Conservation (phyloP, 2,797 vertebrate species). For the Nannoperca obscura region DNA sequence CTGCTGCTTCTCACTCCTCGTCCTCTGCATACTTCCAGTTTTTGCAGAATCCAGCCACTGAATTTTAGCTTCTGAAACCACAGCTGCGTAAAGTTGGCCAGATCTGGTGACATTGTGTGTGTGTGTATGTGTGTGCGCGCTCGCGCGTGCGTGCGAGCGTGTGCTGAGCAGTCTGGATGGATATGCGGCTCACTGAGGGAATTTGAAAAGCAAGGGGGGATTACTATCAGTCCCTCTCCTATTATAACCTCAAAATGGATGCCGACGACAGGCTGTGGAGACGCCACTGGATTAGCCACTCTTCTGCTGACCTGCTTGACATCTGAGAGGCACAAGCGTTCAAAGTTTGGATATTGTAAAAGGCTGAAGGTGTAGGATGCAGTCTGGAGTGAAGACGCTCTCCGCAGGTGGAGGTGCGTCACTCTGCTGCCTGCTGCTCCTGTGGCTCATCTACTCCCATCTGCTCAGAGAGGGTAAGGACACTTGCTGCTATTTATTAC, state of each 20-base stretch:
- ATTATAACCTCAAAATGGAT: conserved; percentile 82
- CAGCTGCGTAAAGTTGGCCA: conserved; percentile 77
- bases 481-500: conserved; percentile 50
- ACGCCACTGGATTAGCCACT: conserved; percentile 74
- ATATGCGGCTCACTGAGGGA: conserved; percentile 67
- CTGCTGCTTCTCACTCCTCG: conserved; percentile 40
- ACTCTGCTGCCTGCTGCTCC: conserved; percentile 89
- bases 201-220: conserved; percentile 69
- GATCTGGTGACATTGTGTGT: conserved; percentile 61
- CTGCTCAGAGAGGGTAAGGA: conserved; percentile 89
- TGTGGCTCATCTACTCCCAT: conserved; percentile 90
- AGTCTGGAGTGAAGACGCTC: conserved; percentile 87
- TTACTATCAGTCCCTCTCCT: conserved; percentile 69
- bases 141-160: conserved; percentile 11
- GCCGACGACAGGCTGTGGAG: conserved; percentile 78
- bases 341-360: conserved; percentile 78
- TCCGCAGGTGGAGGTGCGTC: conserved; percentile 89
- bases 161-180: conserved; percentile 59
- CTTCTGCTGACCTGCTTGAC: conserved; percentile 60
- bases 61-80: conserved; percentile 37
- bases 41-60: conserved; percentile 28
- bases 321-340: conserved; percentile 63
- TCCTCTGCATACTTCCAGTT: conserved; percentile 41
- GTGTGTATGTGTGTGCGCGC: neutral
- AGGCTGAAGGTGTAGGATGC: conserved; percentile 82